phyloP scores from a whole-genome alignment of 35 echinoderm and acorn worm species.

The Apostichopus californicus region DNA sequence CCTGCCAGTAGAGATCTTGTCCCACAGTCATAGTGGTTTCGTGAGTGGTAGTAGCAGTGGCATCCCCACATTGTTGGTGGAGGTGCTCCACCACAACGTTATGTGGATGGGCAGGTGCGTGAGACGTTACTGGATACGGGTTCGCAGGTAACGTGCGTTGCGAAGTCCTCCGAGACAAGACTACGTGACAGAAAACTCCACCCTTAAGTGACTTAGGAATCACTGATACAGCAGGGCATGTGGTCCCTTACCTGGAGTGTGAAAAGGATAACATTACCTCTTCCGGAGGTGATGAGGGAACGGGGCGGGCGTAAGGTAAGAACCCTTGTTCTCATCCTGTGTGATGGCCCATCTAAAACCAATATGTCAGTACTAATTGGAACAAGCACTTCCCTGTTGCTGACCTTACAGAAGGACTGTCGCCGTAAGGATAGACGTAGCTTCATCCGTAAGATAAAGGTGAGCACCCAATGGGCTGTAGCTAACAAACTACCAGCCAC shows the following conservation, averaged over 20 bases:
- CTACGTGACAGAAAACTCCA: slow-evolving; percentile 21
- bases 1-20: background rate
- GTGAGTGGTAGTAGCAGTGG: background rate
- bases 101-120: slow-evolving; percentile 33
- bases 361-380: background rate
- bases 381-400: background rate
- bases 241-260: slow-evolving; percentile 43
- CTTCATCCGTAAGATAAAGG: too few relatives aligned
- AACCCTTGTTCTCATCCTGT: slow-evolving; percentile 4
- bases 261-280: background rate
- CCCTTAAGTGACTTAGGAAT: slow-evolving; percentile 38
- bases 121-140: slow-evolving; percentile 61
- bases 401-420: background rate
- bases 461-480: too few relatives aligned
- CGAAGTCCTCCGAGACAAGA: background rate
- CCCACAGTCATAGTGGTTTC: background rate
- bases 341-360: background rate
- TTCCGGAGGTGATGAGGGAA: too few relatives aligned
- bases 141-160: slow-evolving; percentile 63
- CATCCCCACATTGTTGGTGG: slow-evolving; percentile 42
- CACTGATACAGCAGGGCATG: slow-evolving; percentile 48
- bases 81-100: slow-evolving; percentile 25
- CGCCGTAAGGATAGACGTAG: background rate
- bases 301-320: background rate
- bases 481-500: background rate